Conservation (phyloP, 2,888 invertebrate species). For the Mycalesis mineus region DNA sequence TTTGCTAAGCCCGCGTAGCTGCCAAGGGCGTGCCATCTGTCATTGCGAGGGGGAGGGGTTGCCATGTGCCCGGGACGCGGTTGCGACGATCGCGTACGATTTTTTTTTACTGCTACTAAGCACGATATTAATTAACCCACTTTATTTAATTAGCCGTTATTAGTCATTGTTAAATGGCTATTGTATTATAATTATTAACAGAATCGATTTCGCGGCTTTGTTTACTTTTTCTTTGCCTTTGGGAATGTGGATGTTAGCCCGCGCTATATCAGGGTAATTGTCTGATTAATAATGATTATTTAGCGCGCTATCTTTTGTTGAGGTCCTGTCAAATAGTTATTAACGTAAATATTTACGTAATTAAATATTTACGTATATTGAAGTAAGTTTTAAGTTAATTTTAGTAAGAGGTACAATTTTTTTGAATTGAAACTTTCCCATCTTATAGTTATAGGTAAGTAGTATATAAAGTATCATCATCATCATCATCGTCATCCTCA, state of each 20-base stretch:
- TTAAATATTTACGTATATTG: too few relatives aligned
- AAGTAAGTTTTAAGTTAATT: too few relatives aligned
- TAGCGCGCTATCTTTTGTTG: too few relatives aligned
- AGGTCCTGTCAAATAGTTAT: too few relatives aligned
- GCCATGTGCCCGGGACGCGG: conserved; percentile 53
- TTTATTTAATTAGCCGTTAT: not conserved
- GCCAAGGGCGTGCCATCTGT: conserved; percentile 54
- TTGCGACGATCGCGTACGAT: conserved; percentile 48
- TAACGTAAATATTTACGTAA: too few relatives aligned
- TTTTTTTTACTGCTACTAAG: too few relatives aligned
- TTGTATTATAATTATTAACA: not conserved
- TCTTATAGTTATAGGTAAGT: too few relatives aligned
- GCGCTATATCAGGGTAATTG: too few relatives aligned
- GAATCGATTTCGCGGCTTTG: not conserved
- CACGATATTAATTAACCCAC: not conserved
- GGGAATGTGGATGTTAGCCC: not conserved
- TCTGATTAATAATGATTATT: not conserved
- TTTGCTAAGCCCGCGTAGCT: conserved; percentile 18
- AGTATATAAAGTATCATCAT: too few relatives aligned
- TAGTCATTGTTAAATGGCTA: not conserved
- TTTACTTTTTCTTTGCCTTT: not conserved
- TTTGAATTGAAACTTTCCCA: too few relatives aligned
- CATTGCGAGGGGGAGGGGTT: conserved; percentile 41
- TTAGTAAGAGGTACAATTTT: too few relatives aligned
- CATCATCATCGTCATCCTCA: too few relatives aligned